Conservation (phyloP, 2,888 invertebrate species). For the Endotricha flammealis region DNA sequence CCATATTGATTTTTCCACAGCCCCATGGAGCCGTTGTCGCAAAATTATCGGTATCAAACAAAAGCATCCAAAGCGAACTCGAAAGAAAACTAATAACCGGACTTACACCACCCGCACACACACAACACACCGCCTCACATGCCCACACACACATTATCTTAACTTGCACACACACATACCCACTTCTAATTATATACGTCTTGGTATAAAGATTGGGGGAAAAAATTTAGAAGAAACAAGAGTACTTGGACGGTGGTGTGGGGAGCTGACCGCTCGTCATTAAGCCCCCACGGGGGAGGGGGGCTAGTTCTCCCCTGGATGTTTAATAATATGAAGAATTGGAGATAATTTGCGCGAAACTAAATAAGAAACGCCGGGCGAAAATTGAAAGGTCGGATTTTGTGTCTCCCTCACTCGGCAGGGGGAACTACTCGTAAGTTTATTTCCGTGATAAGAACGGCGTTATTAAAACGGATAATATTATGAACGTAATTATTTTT, state of each 20-base stretch:
- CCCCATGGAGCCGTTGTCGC: slow-evolving; percentile 55
- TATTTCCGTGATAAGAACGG: slow-evolving; percentile 10
- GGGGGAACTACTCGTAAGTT: slow-evolving; percentile 11
- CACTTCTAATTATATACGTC: slow-evolving; percentile 74
- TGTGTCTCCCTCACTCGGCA: slow-evolving; percentile 31
- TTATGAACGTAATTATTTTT: too few relatives aligned
- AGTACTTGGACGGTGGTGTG: slow-evolving; percentile 61
- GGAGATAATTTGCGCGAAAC: slow-evolving; percentile 79
- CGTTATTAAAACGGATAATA: slow-evolving; percentile 7
- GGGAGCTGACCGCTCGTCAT: slow-evolving; percentile 74
- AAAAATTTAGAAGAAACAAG: slow-evolving; percentile 78
- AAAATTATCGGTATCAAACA: slow-evolving; percentile 78
- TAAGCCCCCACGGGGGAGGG: slow-evolving; percentile 55
- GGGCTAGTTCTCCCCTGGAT: slow-evolving; percentile 70
- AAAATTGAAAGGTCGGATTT: slow-evolving; percentile 71
- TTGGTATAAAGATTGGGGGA: slow-evolving; percentile 77
- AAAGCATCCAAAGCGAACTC: slow-evolving; percentile 70
- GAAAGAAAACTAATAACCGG: slow-evolving; percentile 77
- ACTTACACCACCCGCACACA: slow-evolving; percentile 43
- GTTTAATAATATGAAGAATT: slow-evolving; percentile 79
- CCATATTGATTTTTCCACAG: slow-evolving; percentile 49
- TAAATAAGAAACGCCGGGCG: slow-evolving; percentile 76
- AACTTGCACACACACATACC: slow-evolving; percentile 28
- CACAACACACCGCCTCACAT: slow-evolving; percentile 27
- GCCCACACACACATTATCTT: slow-evolving; percentile 21